phyloP scores from a whole-genome alignment of 2,888 invertebrate genomes.

The Trachelus iudaicus region DNA sequence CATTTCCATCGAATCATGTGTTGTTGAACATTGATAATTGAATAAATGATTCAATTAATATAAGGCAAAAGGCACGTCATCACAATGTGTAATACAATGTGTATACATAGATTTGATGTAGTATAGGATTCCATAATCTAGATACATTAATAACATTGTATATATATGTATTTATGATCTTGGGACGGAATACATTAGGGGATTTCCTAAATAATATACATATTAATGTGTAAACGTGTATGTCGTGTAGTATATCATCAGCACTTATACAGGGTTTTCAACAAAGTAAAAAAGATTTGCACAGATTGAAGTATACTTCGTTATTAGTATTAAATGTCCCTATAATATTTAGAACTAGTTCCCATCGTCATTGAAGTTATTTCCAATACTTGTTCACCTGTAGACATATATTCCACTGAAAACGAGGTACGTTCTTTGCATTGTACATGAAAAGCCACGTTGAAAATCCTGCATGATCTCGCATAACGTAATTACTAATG shows the following conservation, averaged over 20 bases:
- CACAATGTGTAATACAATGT: neutral
- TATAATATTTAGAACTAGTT: neutral
- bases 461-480: neutral
- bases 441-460: neutral
- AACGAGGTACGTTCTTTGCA: neutral
- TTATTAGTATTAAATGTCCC: neutral
- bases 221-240: constrained; percentile 29
- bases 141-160: neutral
- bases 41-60: neutral
- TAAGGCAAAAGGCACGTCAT: neutral
- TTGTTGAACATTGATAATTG: neutral
- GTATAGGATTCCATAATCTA: neutral
- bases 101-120: neutral
- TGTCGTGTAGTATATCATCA: neutral
- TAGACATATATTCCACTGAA: neutral
- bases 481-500: neutral
- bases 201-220: constrained; percentile 23
- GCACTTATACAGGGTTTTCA: neutral
- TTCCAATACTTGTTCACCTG: neutral
- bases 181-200: constrained; percentile 48
- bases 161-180: constrained; percentile 29
- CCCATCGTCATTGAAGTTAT: neutral
- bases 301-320: neutral
- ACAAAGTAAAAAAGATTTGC: neutral
- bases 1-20: neutral